Conservation (phyloP, 2,113 vertebrate species). For the Indicator maculatus region DNA sequence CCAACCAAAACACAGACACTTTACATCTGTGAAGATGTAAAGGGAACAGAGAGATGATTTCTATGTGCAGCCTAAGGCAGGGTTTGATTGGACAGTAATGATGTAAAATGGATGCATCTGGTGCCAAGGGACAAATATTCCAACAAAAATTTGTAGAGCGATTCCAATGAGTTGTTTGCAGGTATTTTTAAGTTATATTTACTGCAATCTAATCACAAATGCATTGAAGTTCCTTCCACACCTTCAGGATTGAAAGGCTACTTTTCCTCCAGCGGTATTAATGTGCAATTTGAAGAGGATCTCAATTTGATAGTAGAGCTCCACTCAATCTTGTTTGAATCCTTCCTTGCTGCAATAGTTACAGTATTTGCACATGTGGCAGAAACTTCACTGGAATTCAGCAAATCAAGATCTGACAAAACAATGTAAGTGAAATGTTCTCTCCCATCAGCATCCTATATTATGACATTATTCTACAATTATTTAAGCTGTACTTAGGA, state of each 20-base stretch:
- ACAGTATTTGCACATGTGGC: neutral
- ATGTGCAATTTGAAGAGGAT: neutral
- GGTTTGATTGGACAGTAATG: neutral
- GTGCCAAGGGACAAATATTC: neutral
- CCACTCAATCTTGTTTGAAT: neutral
- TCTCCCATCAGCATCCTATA: neutral
- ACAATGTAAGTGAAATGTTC: neutral
- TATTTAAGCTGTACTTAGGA: neutral
- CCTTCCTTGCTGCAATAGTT: neutral
- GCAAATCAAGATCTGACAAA: neutral
- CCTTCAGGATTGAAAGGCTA: neutral
- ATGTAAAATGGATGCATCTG: neutral
- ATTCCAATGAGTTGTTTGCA: neutral
- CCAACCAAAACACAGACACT: neutral
- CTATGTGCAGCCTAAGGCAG: neutral
- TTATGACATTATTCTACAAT: neutral
- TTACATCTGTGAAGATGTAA: neutral
- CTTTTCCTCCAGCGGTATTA: neutral
- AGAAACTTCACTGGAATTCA: neutral
- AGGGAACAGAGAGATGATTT: neutral
- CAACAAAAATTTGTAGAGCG: neutral
- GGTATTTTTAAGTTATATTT: neutral
- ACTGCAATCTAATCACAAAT: neutral
- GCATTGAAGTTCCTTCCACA: neutral
- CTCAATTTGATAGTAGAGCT: neutral